These are phyloP conservation scores for Apeltes quadracus DNA, from an alignment of 2,113 vertebrate genomes.

Conservation along the genomic window DNA sequence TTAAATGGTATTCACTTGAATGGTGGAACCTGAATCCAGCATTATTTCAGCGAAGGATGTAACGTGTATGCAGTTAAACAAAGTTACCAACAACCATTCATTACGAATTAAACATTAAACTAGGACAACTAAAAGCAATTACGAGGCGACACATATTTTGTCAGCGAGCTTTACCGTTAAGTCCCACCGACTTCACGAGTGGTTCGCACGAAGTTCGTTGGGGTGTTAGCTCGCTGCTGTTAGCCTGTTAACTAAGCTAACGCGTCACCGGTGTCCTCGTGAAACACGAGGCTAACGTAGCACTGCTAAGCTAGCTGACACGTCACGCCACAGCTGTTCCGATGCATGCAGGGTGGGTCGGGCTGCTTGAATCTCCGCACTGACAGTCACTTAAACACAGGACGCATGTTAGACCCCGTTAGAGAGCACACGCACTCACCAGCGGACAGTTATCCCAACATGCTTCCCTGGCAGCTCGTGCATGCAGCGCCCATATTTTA, in stretches of 20 bases:
- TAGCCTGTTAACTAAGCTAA: slow-evolving; percentile 28
- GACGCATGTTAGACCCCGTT: not conserved
- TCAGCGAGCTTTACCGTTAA: no score
- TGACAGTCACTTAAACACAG: not conserved
- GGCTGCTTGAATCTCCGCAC: not conserved
- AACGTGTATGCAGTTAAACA: no score
- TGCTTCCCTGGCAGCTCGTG: not conserved
- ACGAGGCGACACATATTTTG: no score
- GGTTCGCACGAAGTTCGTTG: slow-evolving; percentile 20
- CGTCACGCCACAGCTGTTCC: no score
- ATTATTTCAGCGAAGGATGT: not conserved
- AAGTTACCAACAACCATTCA: accelerated
- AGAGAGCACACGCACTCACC: slow-evolving; percentile 19
- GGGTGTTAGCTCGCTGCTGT: not conserved
- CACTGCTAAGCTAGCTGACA: not conserved
- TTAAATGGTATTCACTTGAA: not conserved
- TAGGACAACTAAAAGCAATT: not conserved
- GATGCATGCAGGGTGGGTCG: no score
- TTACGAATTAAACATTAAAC: not conserved
- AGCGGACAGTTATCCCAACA: slow-evolving; percentile 6
- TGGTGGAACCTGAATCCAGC: not conserved
- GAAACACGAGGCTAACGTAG: not conserved
- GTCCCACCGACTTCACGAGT: not conserved
- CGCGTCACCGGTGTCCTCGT: slow-evolving; percentile 38
- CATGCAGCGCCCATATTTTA: slow-evolving; percentile 58